Evolutionary conservation across 2,797 vertebrate genomes (phyloP).

Genomic region (Amblyraja radiata): DNA sequence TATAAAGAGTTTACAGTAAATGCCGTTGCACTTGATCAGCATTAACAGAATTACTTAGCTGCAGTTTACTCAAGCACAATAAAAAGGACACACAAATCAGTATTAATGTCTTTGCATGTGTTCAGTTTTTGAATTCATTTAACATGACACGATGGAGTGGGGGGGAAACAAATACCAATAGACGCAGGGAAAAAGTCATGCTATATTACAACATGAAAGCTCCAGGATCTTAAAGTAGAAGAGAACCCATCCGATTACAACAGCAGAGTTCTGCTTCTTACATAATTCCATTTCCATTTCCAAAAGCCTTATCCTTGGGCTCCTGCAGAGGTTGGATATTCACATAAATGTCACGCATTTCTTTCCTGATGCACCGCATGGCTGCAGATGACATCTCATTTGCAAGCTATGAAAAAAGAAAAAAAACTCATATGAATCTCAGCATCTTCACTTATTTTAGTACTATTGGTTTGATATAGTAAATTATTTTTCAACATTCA

Average conservation of each 20-base stretch:
- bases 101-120: background rate
- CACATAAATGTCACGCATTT: constrained; percentile 84
- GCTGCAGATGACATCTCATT: constrained; percentile 87
- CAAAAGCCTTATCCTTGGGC: constrained; percentile 71
- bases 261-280: constrained; percentile 54
- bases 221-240: background rate
- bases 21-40: background rate
- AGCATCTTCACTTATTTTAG: background rate
- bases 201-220: background rate
- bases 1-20: background rate
- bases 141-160: too few relatives aligned
- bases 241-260: background rate
- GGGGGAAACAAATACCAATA: background rate
- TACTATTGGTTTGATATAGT: background rate
- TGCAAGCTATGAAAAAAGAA: constrained; percentile 67
- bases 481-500: background rate
- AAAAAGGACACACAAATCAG: background rate
- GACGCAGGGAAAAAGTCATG: background rate
- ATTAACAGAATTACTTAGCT: background rate
- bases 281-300: constrained; percentile 91
- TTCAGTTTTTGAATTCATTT: background rate
- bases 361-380: constrained; percentile 80
- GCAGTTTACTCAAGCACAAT: background rate
- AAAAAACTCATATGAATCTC: background rate
- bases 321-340: constrained; percentile 84